A percentile compares a stretch with the other conserved stretches of the same genome.
Conservation (phyloP, 1,140 invertebrate species). For the Phortica variegata region DNA sequence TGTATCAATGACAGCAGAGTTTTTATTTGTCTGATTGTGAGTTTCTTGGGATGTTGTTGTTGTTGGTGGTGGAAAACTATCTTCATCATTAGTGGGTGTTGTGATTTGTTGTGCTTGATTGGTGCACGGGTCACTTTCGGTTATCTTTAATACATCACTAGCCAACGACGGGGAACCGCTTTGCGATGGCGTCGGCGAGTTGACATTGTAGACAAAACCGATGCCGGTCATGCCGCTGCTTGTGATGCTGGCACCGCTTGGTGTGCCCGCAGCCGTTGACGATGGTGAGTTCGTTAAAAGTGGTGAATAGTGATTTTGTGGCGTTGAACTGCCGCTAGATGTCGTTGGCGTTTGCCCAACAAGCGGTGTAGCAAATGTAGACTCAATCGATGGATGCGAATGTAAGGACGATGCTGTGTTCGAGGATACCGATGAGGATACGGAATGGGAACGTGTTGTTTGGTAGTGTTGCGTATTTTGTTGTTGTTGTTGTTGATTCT, state of each 20-base stretch:
- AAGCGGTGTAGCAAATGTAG: constrained; percentile 57
- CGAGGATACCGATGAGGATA: constrained; percentile 46
- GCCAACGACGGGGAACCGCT: constrained; percentile 20
- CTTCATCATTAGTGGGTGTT: not conserved
- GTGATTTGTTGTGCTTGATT: not conserved
- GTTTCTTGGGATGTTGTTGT: not conserved
- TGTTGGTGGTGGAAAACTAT: not conserved
- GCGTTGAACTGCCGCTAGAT: constrained; percentile 51
- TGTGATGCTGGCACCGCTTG: constrained; percentile 43
- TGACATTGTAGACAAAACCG: constrained; percentile 47
- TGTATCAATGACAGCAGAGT: constrained; percentile 2
- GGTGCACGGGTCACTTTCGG: constrained; percentile 27
- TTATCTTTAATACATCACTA: constrained; percentile 44
- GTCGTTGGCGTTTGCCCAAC: constrained; percentile 45
- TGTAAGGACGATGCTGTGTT: constrained; percentile 42
- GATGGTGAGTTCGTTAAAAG: constrained; percentile 53
- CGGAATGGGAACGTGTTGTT: constrained; percentile 52
- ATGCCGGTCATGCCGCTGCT: constrained; percentile 24
- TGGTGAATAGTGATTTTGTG: constrained; percentile 54
- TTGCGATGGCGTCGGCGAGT: constrained; percentile 40
- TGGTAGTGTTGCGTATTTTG: constrained; percentile 20
- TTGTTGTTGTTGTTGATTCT: constrained; percentile 17
- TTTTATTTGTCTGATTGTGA: constrained; percentile 4
- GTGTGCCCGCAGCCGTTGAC: constrained; percentile 52
- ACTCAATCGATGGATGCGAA: constrained; percentile 51